Base-by-base conservation (phyloP, 2,797 vertebrate species). In the Xyrichtys novacula region DNA sequence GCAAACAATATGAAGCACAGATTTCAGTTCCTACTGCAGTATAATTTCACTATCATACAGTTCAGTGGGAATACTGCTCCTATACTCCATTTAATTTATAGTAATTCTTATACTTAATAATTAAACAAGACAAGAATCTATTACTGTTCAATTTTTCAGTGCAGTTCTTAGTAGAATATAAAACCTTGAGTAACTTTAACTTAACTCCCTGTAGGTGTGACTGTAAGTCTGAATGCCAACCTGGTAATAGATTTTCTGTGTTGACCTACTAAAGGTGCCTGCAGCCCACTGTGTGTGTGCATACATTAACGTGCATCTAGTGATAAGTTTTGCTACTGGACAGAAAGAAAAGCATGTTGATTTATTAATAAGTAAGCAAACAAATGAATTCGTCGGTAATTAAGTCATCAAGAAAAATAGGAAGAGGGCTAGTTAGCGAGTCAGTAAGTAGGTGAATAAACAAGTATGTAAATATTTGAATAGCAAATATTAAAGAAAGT, bases 231-330 rank as follows among this genome's bases (percentile, higher is more conserved):
- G 23, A 11, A 44, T 52, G 38, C 19, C 14, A 15, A 22, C 39
- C 5, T 57, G 32, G 49, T 12, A 52, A 10, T 22, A n/a, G 28
- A n/a, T n/a, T n/a, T n/a, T 53, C 8, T 65, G 32, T 60, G 53
- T 19, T 40, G 53, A 46, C 11, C 3, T 5, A 0, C 10, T 22
- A n/a, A 40, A 3, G 10, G 14, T 22, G 9, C 14, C 56, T 12
- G 22, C 44, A 36, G 6, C 19, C 20, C 6, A 19, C 0, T 53
- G 31, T 36, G 31, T 36, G 20, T 34, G 32, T 16, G 26, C 23
- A 23, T 12, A 32, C 5, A 47, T 19, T 11, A n/a, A 17, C n/a
- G 28, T 25, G 46, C 9, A 15, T 1, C 22, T 29, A 16, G 20
- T 25, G 26, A 38, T 0, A n/a, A n/a, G n/a, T n/a, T n/a, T n/a